phyloP scores from a whole-genome alignment of 2,113 vertebrate species.

The Dicaeum eximium region DNA sequence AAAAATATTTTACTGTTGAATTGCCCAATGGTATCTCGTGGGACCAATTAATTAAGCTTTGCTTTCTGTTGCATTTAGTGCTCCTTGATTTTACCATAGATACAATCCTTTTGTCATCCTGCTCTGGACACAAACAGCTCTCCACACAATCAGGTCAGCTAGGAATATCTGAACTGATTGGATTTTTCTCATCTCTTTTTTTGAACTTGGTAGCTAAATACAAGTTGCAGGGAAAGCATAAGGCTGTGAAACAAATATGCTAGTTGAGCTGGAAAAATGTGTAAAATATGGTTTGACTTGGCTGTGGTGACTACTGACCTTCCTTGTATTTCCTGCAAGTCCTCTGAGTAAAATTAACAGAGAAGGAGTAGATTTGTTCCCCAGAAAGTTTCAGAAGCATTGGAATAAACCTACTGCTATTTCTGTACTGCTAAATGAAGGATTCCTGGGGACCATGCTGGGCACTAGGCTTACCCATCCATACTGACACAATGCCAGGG shows the following conservation, averaged over 20 bases:
- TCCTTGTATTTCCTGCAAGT: not conserved
- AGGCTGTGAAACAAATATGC: not conserved
- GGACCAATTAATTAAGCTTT: not conserved
- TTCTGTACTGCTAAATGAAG: not conserved
- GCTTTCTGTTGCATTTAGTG: not conserved
- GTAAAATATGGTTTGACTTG: not conserved
- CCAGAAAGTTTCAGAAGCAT: not conserved
- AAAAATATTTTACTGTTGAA: not conserved
- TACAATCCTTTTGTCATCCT: not conserved
- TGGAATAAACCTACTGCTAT: not conserved
- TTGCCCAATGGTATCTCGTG: not conserved
- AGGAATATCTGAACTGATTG: not conserved
- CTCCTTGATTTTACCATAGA: not conserved
- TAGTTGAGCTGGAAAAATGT: not conserved
- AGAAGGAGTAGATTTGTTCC: not conserved
- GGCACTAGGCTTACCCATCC: not conserved
- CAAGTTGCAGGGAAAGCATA: not conserved
- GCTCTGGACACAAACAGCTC: not conserved
- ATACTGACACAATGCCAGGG: not conserved
- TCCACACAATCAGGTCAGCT: not conserved
- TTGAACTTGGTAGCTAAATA: not conserved
- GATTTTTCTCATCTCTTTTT: not conserved
- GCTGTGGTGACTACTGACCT: not conserved
- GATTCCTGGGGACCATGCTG: accelerated
- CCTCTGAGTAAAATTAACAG: not conserved